Base-by-base conservation (phyloP, 2,113 vertebrate species). In the Mormoops blainvillei region DNA sequence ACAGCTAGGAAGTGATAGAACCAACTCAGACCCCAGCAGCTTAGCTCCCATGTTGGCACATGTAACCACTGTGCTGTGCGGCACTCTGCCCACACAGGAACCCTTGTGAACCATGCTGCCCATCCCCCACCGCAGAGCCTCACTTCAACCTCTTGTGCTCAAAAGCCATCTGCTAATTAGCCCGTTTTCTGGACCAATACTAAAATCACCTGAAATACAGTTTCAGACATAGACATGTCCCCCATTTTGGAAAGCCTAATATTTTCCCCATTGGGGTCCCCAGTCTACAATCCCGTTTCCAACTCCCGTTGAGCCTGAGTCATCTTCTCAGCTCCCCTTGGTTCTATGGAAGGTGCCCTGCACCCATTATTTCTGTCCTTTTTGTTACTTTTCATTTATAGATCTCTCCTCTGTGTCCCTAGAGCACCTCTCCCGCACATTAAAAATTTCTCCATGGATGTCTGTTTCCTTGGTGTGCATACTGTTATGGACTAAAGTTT, bases 61-160 rank as follows among this genome's bases (percentile, higher is more conserved):
- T 16, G 2, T 24, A 20, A 5, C 31, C 6, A 1, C n/a, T 7
- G 8, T 58, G 36, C 52, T 18, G 0, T 1, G 4, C 0, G 1
- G 38, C 54, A 3, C 9, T 0, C 22, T 36, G 50, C 31, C 14
- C 3, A 5, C n/a, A 22, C 2, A 0, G 9, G 5, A 78, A 8
- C 65, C 67, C 13, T 22, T 0, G 1, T 43, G n/a, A 73, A 24
- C 43, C 70, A 52, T 0, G 33, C 33, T 73, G 52, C 58, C 58
- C 58, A 36, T n/a, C 81, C 4, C 28, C 28, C 58, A 7, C 58
- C 26, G 4, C 5, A 38, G 65, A 65, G 31, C 56, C 26, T 8
- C 2, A 0, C 1, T 41, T 71, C 2, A 26, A 4, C 68, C 31
- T 61, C 80, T 63, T 0, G 5, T 16, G 14, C 84, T 54, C 43